Evolutionary conservation across 1,140 invertebrate genomes (phyloP), one percentile per base, ranked within the genome.

Genomic region (Lasioglossum albipes): DNA sequence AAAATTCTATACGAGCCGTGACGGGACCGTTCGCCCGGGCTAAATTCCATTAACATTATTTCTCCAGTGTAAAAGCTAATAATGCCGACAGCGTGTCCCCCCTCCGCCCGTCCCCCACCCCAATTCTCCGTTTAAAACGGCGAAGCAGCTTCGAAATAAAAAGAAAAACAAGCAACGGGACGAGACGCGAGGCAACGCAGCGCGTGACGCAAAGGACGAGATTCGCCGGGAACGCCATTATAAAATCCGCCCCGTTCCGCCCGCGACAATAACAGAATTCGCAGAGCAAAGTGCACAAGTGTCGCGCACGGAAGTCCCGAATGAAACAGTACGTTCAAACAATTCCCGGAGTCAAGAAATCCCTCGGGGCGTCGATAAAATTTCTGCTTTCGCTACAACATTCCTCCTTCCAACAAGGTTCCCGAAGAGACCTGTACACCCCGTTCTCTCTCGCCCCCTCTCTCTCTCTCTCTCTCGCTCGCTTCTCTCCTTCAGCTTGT

Each of bases 281-380:
- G 22, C 22, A 18, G 7, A 12, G 67, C 45, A 27, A 68, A 65
- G 31, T 65, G 62, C 65, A 66, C 57, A n/a, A 71, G 18, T 31
- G 75, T n/a, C 45, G 20, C 27, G 16, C 31, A 10, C 31, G 10
- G 27, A 22, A n/a, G 36, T 73, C 52, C 18, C 61, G 49, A 66
- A 20, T 22, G 61, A 4, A 52, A 52, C 27, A 62, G 18, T 49
- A 20, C 36, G 69, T 45, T 79, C 45, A 54, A 79, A 73, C 45
- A 66, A 74, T 66, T 74, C 70, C 49, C 31, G 71, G 41, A 66
- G 62, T 31, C 70, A 42, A 36, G 49, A n/a, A 59, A 67, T 61
- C 62, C 52, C 52, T 49, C 41, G 52, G 65, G 71, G 52, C 27
- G 41, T 7, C 41, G 62, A 49, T 74, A 79, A 79, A 79, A 74